A percentile compares a stretch with the other conserved stretches of the same genome.
Evolutionary conservation across 2,113 vertebrate species (phyloP).

Genomic region (Alces alces): DNA sequence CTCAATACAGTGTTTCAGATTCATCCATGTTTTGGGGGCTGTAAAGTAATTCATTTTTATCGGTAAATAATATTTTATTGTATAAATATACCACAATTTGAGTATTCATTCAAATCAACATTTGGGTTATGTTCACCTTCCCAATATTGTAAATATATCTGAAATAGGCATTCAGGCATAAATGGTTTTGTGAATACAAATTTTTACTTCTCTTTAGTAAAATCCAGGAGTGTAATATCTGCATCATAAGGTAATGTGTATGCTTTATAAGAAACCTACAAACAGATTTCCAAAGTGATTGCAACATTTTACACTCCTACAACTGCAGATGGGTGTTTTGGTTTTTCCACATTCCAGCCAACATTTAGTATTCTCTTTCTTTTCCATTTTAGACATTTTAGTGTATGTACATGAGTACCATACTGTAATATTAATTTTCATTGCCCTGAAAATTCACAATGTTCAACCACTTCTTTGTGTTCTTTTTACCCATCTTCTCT

Average conservation of each 20-base stretch:
- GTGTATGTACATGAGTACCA: not conserved
- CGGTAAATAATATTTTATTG: not conserved
- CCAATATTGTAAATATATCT: not conserved
- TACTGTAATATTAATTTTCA: not conserved
- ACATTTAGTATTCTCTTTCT: not conserved
- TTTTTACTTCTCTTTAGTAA: not conserved
- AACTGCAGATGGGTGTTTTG: not conserved
- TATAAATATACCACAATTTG: not conserved
- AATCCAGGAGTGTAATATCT: not conserved
- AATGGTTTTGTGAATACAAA: not conserved
- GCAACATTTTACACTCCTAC: not conserved
- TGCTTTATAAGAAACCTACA: not conserved
- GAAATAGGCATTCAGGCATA: not conserved
- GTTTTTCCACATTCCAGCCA: not conserved
- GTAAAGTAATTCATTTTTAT: not conserved
- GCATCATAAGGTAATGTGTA: not conserved
- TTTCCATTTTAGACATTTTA: not conserved
- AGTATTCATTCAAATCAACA: not conserved
- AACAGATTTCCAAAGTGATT: not conserved
- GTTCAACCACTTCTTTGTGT: not conserved
- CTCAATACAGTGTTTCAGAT: not conserved
- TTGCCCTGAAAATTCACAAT: not conserved
- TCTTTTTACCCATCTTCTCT: not conserved
- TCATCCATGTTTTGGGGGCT: not conserved
- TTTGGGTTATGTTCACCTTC: not conserved